These are phyloP conservation scores for Acleris sparsana DNA, from an alignment of 2,888 invertebrate genomes.

Conservation along the genomic window DNA sequence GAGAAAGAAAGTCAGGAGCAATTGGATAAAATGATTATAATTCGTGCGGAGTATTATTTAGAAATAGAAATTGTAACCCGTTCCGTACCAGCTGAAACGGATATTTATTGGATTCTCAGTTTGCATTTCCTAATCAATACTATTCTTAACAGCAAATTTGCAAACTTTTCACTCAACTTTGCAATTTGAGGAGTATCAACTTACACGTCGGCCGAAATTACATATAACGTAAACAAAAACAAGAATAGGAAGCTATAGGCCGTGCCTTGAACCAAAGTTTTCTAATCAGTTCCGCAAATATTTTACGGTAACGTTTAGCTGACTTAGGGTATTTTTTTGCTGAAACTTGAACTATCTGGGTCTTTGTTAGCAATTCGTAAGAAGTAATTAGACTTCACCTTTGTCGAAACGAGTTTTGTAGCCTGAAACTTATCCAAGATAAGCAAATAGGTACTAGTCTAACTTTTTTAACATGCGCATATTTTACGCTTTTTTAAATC, in stretches of 20 bases:
- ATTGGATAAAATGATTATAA: no score
- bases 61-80: no score
- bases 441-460: no score
- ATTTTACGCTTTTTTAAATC: no score
- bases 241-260: neutral
- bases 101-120: neutral
- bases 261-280: conserved; percentile 15
- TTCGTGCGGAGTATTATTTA: no score
- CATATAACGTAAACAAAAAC: conserved; percentile 9
- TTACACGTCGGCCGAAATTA: neutral
- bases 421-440: neutral
- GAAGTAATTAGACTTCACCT: neutral
- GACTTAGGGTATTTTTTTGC: neutral
- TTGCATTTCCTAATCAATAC: neutral
- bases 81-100: no score
- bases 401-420: neutral
- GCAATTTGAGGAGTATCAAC: conserved; percentile 4
- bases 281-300: conserved; percentile 19
- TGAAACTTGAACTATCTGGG: conserved; percentile 10
- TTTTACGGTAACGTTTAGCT: conserved; percentile 7
- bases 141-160: neutral
- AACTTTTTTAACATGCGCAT: no score
- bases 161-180: conserved; percentile 3
- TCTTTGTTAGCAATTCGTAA: conserved; percentile 8
- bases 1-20: no score